Conservation (phyloP, 2,888 invertebrate species). For the Rhyacophila evoluta region DNA sequence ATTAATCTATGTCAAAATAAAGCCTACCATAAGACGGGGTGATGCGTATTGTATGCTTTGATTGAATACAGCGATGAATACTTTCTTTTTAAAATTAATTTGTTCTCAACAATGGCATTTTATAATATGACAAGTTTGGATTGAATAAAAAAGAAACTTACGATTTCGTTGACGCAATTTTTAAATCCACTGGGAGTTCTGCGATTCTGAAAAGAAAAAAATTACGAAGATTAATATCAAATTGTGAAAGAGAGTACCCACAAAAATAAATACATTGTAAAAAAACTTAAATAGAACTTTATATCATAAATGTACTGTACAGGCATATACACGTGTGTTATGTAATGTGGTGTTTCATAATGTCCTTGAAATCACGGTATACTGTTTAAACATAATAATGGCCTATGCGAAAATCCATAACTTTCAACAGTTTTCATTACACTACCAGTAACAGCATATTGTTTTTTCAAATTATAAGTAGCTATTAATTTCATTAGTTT, state of each 20-base stretch:
- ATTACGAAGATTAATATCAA: not conserved
- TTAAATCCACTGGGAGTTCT: not conserved
- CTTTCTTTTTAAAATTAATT: not conserved
- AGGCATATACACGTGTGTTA: too few relatives aligned
- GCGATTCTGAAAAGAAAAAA: not conserved
- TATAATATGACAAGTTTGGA: not conserved
- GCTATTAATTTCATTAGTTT: too few relatives aligned
- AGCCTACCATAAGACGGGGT: constrained; percentile 1
- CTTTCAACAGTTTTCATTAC: too few relatives aligned
- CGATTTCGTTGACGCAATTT: not conserved
- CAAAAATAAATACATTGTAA: too few relatives aligned
- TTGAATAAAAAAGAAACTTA: not conserved
- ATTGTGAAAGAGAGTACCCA: not conserved
- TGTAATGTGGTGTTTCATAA: too few relatives aligned
- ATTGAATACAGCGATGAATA: not conserved
- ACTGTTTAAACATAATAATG: too few relatives aligned
- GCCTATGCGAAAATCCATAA: too few relatives aligned
- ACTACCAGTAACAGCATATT: too few relatives aligned
- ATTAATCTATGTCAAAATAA: constrained; percentile 45
- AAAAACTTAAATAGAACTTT: too few relatives aligned
- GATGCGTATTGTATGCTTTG: constrained; percentile 18
- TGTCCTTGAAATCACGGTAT: too few relatives aligned
- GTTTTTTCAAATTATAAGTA: too few relatives aligned
- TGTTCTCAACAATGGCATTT: not conserved
- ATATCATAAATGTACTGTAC: too few relatives aligned